phyloP scores from a whole-genome alignment of 1,140 invertebrate species.

The Philaenus spumarius region DNA sequence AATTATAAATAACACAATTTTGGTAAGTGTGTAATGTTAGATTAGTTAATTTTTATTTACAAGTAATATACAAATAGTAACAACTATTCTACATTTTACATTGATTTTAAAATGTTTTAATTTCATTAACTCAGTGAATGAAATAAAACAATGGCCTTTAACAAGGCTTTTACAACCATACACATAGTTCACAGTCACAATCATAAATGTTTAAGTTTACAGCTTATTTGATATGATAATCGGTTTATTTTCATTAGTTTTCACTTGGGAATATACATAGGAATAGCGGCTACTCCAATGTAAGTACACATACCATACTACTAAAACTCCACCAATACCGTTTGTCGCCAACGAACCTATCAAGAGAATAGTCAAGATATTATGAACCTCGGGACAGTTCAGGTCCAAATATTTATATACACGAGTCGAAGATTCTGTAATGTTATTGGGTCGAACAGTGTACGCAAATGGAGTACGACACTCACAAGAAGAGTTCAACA shows the following conservation, averaged over 20 bases:
- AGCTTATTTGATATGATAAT: slow-evolving; percentile 30
- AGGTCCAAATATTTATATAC: slow-evolving; percentile 41
- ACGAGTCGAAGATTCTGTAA: neutral
- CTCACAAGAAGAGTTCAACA: slow-evolving; percentile 37
- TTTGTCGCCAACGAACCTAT: slow-evolving; percentile 43
- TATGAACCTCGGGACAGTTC: slow-evolving; percentile 39
- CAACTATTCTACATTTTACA: no score
- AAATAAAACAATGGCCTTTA: no score
- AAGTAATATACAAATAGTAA: no score
- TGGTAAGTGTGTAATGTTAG: no score
- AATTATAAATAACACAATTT: no score
- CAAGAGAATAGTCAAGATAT: slow-evolving; percentile 34
- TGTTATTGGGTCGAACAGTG: neutral
- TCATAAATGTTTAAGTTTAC: neutral
- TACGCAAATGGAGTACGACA: slow-evolving; percentile 26
- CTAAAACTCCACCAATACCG: slow-evolving; percentile 38
- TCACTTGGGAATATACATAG: slow-evolving; percentile 42
- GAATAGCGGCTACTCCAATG: slow-evolving; percentile 42
- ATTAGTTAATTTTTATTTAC: no score
- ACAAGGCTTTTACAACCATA: no score
- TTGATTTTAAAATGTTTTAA: no score
- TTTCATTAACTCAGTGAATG: no score
- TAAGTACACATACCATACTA: slow-evolving; percentile 43
- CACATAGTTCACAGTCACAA: no score
- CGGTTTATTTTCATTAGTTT: slow-evolving; percentile 34